A percentile compares a stretch with the other conserved stretches of the same genome.
These are phyloP conservation scores for Fratercula arctica DNA, from an alignment of 2,797 vertebrate genomes.

Conservation along the genomic window DNA sequence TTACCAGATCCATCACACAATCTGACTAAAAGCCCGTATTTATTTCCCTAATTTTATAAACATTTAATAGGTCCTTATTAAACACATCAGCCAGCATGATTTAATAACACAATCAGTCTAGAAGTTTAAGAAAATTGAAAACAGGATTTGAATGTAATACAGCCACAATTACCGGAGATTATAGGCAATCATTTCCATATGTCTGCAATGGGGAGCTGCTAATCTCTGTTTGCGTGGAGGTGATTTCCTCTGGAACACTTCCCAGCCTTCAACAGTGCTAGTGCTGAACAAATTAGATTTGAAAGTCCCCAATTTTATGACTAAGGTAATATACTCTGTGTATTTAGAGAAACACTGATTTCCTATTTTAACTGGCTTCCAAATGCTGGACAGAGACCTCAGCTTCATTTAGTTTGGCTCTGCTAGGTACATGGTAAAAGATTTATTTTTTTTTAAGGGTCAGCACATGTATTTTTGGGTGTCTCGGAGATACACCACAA, in stretches of 20 bases:
- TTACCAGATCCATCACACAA: constrained; percentile 80
- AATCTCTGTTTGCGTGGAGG: constrained; percentile 94
- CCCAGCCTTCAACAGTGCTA: constrained; percentile 82
- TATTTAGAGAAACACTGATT: constrained; percentile 82
- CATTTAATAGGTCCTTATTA: constrained; percentile 90
- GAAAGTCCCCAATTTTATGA: constrained; percentile 85
- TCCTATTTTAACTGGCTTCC: constrained; percentile 81
- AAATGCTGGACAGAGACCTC: constrained; percentile 78
- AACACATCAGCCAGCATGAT: constrained; percentile 95
- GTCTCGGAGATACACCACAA: constrained; percentile 50
- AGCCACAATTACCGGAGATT: constrained; percentile 97
- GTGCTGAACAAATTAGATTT: constrained; percentile 85
- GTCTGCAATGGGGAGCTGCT: constrained; percentile 94
- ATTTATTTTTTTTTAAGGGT: constrained; percentile 49
- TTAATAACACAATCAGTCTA: constrained; percentile 97
- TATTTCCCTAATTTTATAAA: constrained; percentile 90
- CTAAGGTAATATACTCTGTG: constrained; percentile 83
- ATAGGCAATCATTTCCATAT: constrained; percentile 97
- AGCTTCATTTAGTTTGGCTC: constrained; percentile 79
- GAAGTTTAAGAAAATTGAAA: constrained; percentile 96
- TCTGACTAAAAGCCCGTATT: constrained; percentile 82
- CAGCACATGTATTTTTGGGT: constrained; percentile 66
- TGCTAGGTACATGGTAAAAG: constrained; percentile 58
- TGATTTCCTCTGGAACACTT: constrained; percentile 92
- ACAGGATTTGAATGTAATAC: constrained; percentile 94